Evolutionary conservation across 2,113 vertebrate species (phyloP).

Genomic region (Nematolebias whitei): DNA sequence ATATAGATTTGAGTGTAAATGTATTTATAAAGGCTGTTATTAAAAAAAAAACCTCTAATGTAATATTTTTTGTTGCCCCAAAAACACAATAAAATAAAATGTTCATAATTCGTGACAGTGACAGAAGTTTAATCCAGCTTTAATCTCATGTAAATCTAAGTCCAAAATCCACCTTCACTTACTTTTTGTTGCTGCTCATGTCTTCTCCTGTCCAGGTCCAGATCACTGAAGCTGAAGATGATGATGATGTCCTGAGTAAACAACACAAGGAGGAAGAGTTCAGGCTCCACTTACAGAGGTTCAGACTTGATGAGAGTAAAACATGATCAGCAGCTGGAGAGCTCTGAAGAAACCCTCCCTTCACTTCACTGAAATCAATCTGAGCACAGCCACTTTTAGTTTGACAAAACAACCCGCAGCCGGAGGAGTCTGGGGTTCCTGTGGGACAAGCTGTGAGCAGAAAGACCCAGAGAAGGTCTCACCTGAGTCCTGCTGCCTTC

Average conservation of each 20-base stretch:
- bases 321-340: background rate
- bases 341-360: background rate
- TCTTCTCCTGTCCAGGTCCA: slow-evolving; percentile 25
- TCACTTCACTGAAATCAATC: background rate
- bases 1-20: too few relatives aligned
- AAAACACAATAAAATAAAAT: too few relatives aligned
- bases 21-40: too few relatives aligned
- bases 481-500: too few relatives aligned
- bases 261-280: slow-evolving; percentile 13
- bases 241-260: slow-evolving; percentile 55
- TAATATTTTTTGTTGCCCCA: too few relatives aligned
- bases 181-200: slow-evolving; percentile 76
- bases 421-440: too few relatives aligned
- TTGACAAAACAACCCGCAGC: too few relatives aligned
- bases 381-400: background rate
- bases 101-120: too few relatives aligned
- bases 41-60: too few relatives aligned
- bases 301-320: background rate
- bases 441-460: too few relatives aligned
- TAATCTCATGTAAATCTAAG: background rate
- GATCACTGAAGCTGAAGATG: slow-evolving; percentile 34
- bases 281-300: background rate
- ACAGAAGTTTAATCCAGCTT: too few relatives aligned
- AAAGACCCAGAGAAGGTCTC: too few relatives aligned
- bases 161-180: slow-evolving; percentile 44